Evolutionary conservation across 2,113 vertebrate species (phyloP), one percentile per base, ranked within the genome.

Genomic region (Myotis davidii): DNA sequence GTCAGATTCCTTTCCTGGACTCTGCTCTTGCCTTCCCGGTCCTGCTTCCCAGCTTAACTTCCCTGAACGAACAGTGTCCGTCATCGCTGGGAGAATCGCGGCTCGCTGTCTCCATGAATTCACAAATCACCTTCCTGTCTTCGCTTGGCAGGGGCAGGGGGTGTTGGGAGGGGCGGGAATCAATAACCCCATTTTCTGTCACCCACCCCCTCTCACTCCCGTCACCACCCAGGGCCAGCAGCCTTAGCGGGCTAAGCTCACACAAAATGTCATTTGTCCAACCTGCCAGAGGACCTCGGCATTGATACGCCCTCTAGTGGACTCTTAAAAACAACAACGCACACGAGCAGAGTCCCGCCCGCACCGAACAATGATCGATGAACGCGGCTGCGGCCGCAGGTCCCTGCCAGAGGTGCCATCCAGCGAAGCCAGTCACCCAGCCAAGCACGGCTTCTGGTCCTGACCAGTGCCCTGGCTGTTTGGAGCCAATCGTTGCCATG

Each of bases 301-400:
- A 78, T 90, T 76, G 93, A 97, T 92, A 85, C 96, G 97, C 97
- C 97, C 97, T 97, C 97, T 97, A 96, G 97, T 97, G 97, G 97
- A 96, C 86, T 97, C 94, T 72, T 12, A 77, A 92, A 91, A 96
- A 93, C 79, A 94, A 95, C 59, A 92, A 72, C 88, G n/a, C 74
- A 67, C 32, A 69, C 21, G 21, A 7, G 14, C 61, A 64, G 1
- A 74, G 77, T 77, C 90, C 50, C 56, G 9, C 72, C 54, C 48
- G 69, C 29, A 34, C 14, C 8, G 5, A 91, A 94, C 86, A 90
- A 78, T 59, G 76, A 73, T 79, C 9, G 1, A 34, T 90, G 73
- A 78, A 64, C 39, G 88, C 69, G 37, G 52, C 74, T 27, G 0
- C 2, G 23, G 37, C 85, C 50, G n/a, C 13, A 45, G 52, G 11